Evolutionary conservation across 2,797 vertebrate species (phyloP).

Genomic region (Cichlasoma orientale): DNA sequence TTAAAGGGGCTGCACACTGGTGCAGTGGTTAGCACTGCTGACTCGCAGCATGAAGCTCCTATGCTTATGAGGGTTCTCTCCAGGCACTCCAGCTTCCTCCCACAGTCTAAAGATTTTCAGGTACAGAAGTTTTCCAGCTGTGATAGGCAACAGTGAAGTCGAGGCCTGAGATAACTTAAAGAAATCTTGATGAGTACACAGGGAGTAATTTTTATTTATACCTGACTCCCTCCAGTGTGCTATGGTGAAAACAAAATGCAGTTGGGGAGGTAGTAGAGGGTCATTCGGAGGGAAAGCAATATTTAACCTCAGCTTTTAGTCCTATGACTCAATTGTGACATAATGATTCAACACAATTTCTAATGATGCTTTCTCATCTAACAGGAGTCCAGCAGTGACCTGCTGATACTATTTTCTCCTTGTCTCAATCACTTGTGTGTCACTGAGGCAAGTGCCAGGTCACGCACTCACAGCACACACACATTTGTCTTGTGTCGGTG

Average conservation of each 20-base stretch:
- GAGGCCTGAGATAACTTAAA: constrained; percentile 51
- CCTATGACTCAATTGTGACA: constrained; percentile 31
- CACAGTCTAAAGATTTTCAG: neutral
- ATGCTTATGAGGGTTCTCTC: neutral
- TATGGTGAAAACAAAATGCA: constrained; percentile 24
- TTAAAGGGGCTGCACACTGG: too few relatives aligned
- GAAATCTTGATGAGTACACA: constrained; percentile 38
- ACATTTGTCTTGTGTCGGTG: constrained; percentile 45
- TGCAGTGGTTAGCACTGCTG: neutral
- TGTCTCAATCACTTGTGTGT: constrained; percentile 54
- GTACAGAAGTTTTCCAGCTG: constrained; percentile 10
- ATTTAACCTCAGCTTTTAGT: constrained; percentile 16
- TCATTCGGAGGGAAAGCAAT: neutral
- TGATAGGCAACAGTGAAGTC: constrained; percentile 28
- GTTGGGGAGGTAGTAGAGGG: too few relatives aligned
- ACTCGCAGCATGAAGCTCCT: neutral
- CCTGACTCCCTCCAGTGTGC: constrained; percentile 17
- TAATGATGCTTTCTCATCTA: constrained; percentile 34
- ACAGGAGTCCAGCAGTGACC: constrained; percentile 24
- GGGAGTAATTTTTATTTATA: constrained; percentile 56
- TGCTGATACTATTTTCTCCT: constrained; percentile 51
- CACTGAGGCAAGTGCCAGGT: constrained; percentile 41
- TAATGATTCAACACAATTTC: constrained; percentile 18
- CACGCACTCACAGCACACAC: constrained; percentile 23
- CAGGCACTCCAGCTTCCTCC: too few relatives aligned